phyloP scores from a whole-genome alignment of 2,888 invertebrate species.

The Galeopsomyia nigrocyanea region DNA sequence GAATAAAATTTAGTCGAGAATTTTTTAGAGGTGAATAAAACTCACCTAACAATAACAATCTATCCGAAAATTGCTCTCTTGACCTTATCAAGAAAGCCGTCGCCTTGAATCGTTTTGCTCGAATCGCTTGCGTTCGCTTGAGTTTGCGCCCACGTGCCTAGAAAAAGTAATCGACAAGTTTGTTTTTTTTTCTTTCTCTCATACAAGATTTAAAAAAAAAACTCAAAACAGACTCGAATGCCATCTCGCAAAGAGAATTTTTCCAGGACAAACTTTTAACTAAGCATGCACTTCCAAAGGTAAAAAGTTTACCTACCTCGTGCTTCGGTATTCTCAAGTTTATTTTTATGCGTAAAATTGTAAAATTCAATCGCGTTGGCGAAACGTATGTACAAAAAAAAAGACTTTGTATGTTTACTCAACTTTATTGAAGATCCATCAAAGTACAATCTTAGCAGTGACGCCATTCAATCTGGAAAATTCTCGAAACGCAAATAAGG shows the following conservation, averaged over 20 bases:
- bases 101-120: constrained; percentile 62
- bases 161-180: constrained; percentile 60
- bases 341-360: constrained; percentile 3
- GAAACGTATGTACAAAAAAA: neutral
- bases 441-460: neutral
- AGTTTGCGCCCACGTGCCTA: constrained; percentile 71
- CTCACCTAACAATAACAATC: constrained; percentile 59
- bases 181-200: constrained; percentile 36
- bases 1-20: constrained; percentile 2
- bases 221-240: constrained; percentile 5
- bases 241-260: constrained; percentile 2
- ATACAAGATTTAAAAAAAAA: constrained; percentile 26
- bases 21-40: constrained; percentile 40
- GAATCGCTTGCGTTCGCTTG: constrained; percentile 63
- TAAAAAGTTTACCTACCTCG: too few relatives aligned
- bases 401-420: neutral
- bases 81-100: constrained; percentile 73
- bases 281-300: neutral
- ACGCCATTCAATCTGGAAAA: constrained; percentile 30
- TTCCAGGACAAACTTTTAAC: neutral
- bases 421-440: too few relatives aligned
- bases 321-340: neutral
- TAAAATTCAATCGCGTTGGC: neutral
- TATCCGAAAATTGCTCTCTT: constrained; percentile 76
- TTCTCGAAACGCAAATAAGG: constrained; percentile 37